Percentiles rank a stretch among this genome's conserved stretches.
These are phyloP conservation scores for Leucophenga maculata DNA, from an alignment of 2,888 invertebrate species.

Conservation along the genomic window DNA sequence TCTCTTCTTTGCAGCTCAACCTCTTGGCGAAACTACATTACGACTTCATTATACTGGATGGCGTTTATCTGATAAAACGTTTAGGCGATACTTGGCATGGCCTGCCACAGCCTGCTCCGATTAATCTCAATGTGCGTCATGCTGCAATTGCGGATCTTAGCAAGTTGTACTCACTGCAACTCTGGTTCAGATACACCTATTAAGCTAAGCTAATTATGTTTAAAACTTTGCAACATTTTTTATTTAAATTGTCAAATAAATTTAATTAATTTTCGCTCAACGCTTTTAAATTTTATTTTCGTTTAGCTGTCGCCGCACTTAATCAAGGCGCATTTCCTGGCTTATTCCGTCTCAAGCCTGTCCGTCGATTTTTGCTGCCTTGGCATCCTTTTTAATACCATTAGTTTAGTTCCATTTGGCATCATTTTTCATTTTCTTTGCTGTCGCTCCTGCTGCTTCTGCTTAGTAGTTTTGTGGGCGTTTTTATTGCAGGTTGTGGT, in stretches of 20 bases:
- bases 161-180: neutral
- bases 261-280: slow-evolving; percentile 19
- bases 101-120: neutral
- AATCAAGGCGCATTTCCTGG: slow-evolving; percentile 20
- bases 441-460: neutral
- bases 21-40: slow-evolving; percentile 26
- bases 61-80: slow-evolving; percentile 34
- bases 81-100: neutral
- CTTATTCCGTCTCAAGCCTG: neutral
- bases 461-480: slow-evolving; percentile 5
- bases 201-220: too few relatives aligned
- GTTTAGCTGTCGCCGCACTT: slow-evolving; percentile 18
- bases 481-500: neutral
- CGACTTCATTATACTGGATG: slow-evolving; percentile 41
- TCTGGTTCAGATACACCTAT: neutral
- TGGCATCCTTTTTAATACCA: slow-evolving; percentile 24
- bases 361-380: neutral
- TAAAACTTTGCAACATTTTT: neutral
- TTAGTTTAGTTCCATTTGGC: slow-evolving; percentile 23
- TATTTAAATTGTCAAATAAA: neutral
- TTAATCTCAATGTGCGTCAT: neutral
- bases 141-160: neutral
- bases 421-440: neutral
- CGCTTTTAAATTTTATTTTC: neutral
- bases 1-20: too few relatives aligned